Percentiles rank a stretch among this genome's conserved stretches.
Conservation (phyloP, 2,113 vertebrate species). For the Perca flavescens region DNA sequence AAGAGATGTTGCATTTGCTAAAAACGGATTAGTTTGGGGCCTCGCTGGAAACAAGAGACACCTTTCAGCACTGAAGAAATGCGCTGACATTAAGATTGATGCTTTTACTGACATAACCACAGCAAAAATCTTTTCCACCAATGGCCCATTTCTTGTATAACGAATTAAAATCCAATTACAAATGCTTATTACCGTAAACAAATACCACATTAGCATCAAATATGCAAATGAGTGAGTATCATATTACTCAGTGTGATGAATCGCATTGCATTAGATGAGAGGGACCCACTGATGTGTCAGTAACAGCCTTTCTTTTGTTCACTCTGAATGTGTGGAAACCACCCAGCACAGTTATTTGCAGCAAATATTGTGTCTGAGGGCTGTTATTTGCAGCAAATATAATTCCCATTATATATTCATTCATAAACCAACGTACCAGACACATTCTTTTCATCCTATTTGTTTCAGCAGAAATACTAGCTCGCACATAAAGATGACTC, state of each 20-base stretch:
- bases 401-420: conserved; percentile 67
- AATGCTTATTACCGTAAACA: conserved; percentile 69
- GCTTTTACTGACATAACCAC: conserved; percentile 25
- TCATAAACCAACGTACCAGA: conserved; percentile 48
- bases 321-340: conserved; percentile 16
- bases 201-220: conserved; percentile 71
- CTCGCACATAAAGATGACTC: conserved; percentile 27
- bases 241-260: conserved; percentile 61
- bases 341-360: conserved; percentile 29
- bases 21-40: conserved; percentile 41
- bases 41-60: conserved; percentile 40
- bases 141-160: conserved; percentile 43
- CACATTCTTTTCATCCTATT: conserved; percentile 59
- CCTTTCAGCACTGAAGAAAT: conserved; percentile 15
- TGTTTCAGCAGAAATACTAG: conserved; percentile 32
- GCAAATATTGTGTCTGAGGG: conserved; percentile 31
- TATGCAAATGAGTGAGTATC: conserved; percentile 60
- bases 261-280: conserved; percentile 35
- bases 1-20: conserved; percentile 25
- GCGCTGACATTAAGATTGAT: conserved; percentile 37
- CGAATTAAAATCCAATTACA: conserved; percentile 75
- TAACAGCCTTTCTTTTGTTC: conserved; percentile 42
- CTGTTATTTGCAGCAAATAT: conserved; percentile 54
- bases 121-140: conserved; percentile 17
- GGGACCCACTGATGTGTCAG: conserved; percentile 25